A percentile compares a stretch with the other conserved stretches of the same genome.
phyloP scores from a whole-genome alignment of 2,113 vertebrate species.

The Chaetodon trifascialis region DNA sequence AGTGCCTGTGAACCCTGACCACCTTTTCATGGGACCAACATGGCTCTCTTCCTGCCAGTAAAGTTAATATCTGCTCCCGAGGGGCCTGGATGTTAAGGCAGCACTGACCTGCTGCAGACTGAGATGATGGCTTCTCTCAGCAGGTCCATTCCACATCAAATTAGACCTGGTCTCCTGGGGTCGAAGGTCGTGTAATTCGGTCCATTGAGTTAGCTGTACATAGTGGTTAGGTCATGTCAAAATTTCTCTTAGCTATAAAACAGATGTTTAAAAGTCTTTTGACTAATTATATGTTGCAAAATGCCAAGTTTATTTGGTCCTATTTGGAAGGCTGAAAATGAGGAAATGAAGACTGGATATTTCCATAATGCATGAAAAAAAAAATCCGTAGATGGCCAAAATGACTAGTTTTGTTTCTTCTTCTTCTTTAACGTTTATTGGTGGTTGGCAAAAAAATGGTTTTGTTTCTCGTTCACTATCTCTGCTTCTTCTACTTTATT shows the following conservation, averaged over 20 bases:
- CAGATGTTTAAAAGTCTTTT: conserved; percentile 4
- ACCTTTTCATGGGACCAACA: conserved; percentile 82
- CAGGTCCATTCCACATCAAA: conserved; percentile 67
- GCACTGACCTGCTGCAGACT: conserved; percentile 60
- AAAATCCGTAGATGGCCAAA: no score
- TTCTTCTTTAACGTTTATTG: no score
- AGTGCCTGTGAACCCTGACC: conserved; percentile 75
- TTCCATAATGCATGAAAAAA: no score
- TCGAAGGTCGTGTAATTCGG: conserved; percentile 66
- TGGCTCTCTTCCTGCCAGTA: conserved; percentile 79
- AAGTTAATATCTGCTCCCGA: conserved; percentile 78
- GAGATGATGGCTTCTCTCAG: conserved; percentile 64
- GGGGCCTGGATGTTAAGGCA: conserved; percentile 66
- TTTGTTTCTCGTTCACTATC: no score
- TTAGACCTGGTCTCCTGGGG: conserved; percentile 61
- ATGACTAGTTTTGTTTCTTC: no score
- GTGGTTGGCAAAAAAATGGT: no score
- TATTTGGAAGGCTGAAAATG: background rate
- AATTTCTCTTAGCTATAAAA: conserved; percentile 8
- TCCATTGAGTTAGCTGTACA: conserved; percentile 36
- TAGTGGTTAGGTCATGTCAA: conserved; percentile 20
- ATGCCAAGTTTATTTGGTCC: background rate
- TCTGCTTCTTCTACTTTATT: no score
- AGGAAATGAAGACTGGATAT: background rate
- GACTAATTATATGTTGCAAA: background rate